phyloP scores from a whole-genome alignment of 2,797 vertebrate genomes.

The Picus viridis region DNA sequence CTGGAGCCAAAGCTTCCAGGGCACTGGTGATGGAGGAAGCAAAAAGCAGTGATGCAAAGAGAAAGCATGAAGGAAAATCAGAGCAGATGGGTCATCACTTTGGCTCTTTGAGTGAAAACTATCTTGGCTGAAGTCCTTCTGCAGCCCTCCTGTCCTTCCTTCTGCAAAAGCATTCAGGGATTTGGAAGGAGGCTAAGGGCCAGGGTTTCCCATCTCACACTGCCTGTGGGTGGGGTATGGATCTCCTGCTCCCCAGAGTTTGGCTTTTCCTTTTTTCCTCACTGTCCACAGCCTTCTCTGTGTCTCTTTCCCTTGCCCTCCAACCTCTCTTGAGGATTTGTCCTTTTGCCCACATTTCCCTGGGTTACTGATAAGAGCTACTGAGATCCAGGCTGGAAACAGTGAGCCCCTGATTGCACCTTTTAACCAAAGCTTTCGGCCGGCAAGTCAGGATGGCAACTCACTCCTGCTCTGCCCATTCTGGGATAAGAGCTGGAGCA shows the following conservation, averaged over 20 bases:
- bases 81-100: neutral
- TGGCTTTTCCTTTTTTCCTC: neutral
- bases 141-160: neutral
- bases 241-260: neutral
- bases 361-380: neutral
- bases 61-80: neutral
- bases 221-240: neutral
- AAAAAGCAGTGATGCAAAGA: neutral
- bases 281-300: neutral
- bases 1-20: neutral
- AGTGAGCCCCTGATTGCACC: neutral
- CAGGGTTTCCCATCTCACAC: accelerated
- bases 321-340: neutral
- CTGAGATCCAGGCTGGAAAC: neutral
- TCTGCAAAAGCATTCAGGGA: neutral
- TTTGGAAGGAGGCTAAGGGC: neutral
- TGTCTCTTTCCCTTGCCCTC: neutral
- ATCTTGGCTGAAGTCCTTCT: neutral
- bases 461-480: neutral
- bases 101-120: neutral
- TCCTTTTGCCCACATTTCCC: neutral
- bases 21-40: neutral
- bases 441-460: neutral
- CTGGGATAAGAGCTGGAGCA: constrained; percentile 34
- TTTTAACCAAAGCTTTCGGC: neutral